Evolutionary conservation across 2,797 vertebrate genomes (phyloP), one percentile per base, ranked within the genome.

Genomic region (Glyptemys insculpta): DNA sequence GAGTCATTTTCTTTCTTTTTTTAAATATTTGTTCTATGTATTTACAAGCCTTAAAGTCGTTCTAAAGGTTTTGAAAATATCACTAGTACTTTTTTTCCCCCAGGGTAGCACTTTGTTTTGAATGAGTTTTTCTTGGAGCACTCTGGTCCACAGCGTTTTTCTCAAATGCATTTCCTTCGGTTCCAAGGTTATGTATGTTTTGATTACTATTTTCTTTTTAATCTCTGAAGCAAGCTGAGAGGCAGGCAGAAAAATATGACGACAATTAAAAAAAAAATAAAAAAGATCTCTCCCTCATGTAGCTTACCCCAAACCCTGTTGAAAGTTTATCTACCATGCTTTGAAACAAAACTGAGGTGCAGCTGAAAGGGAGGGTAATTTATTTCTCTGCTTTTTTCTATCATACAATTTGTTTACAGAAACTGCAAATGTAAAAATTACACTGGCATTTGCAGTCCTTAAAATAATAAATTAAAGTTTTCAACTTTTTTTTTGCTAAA

Each of bases 381-480:
- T 98, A 99, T 98, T 99, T 98, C 95, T 98, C 96, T 98, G 97
- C 93, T 98, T 99, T 99, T 98, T 98, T 98, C 99, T 99, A 98
- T 98, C 98, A 98, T 98, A 98, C 98, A 98, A 98, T 98, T 98
- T 98, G 98, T 98, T 98, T 98, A 98, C 99, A 99, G 98, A 99
- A 98, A 99, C 99, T 99, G 99, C 99, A 99, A 99, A 99, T 99
- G 99, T 99, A 97, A 98, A 99, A 99, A 99, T 99, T 99, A 99
- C 99, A 99, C 99, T 98, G 98, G 95, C 98, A 99, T 99, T 99
- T 99, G 99, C 99, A 99, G 99, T 99, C 98, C 99, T 99, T 99
- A 99, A 99, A 99, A 99, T 99, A 99, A 99, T 99, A 99, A 99
- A 99, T 99, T 99, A 99, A 99, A 99, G 98, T 99, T 98, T 98